These are phyloP conservation scores for Hydrocynus forskahlii DNA, from an alignment of 2,797 vertebrate species.

Conservation along the genomic window DNA sequence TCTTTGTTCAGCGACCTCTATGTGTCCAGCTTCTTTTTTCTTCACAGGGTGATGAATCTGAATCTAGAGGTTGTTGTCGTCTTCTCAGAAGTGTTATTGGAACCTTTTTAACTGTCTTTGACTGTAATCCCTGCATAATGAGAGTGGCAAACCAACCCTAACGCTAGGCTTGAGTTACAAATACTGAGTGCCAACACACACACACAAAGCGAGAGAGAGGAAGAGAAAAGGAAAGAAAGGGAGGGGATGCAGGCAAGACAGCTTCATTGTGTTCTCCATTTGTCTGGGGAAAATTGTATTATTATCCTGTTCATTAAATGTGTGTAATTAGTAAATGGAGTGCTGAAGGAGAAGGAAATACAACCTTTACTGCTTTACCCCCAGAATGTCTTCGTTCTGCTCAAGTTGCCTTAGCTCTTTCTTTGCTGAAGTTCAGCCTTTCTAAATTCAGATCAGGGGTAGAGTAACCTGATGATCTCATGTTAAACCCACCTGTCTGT, in stretches of 20 bases:
- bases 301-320: slow-evolving; percentile 11
- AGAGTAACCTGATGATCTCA: no score
- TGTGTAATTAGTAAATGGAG: slow-evolving; percentile 25
- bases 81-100: slow-evolving; percentile 63
- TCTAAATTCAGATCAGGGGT: neutral
- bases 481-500: no score
- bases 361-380: slow-evolving; percentile 24
- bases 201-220: neutral
- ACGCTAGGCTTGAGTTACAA: slow-evolving; percentile 65
- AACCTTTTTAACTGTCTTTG: slow-evolving; percentile 65
- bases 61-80: slow-evolving; percentile 69
- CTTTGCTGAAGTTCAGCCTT: neutral
- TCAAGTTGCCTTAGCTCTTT: slow-evolving; percentile 51
- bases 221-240: neutral
- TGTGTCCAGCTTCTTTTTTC: slow-evolving; percentile 66
- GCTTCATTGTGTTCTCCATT: slow-evolving; percentile 21
- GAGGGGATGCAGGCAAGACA: neutral
- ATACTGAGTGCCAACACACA: slow-evolving; percentile 52
- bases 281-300: slow-evolving; percentile 3
- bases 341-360: slow-evolving; percentile 2
- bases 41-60: slow-evolving; percentile 62
- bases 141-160: slow-evolving; percentile 56
- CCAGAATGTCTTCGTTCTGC: slow-evolving; percentile 43
- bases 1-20: slow-evolving; percentile 79
- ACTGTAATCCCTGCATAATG: slow-evolving; percentile 77